Evolutionary conservation across 2,888 invertebrate species (phyloP), one percentile per base, ranked within the genome.

Genomic region (Eudasyphora cyanicolor): DNA sequence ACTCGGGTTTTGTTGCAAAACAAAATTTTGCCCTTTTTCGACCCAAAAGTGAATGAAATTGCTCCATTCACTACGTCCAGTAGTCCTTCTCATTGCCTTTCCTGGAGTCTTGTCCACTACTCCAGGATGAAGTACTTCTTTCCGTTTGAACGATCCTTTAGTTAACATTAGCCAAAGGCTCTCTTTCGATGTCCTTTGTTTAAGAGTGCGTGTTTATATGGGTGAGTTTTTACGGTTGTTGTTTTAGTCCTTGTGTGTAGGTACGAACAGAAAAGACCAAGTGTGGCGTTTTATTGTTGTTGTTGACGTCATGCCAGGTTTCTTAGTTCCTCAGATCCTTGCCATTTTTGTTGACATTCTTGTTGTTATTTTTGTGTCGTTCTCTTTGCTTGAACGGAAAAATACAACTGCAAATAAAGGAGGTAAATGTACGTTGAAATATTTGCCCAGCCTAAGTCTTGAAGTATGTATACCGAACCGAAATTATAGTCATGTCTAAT

Each of bases 1-100:
- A 38, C n/a, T 45, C 67, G 42, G 70, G 62, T 45, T 45, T 14
- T 42, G 64, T 76, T 67, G 24, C 64, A 54, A 71, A 71, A 76
- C 29, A 38, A 57, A 54, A 38, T 57, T 12, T 35, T 45, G 35
- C 69, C 67, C 19, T 32, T 75, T 69, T 51, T 29, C 35, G 3
- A 38, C 42, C 14, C 24, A 57, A 57, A 0, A 2, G 2, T 45
- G 45, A 12, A n/a, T 45, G 45, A 45, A 0, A 4, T 27, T 27
- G 2, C 24, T 29, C 29, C n/a, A 17, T 60, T 14, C 27, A 4
- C 57, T n/a, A 57, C 5, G 17, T n/a, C 57, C 57, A 57, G 7
- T n/a, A n/a, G n/a, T n/a, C n/a, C n/a, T n/a, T n/a, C 29, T 17
- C 14, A 14, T 0, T 29, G 14, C 29, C 60, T 29, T 29, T 0